phyloP scores from a whole-genome alignment of 2,888 invertebrate genomes.

The Macropis europaea region DNA sequence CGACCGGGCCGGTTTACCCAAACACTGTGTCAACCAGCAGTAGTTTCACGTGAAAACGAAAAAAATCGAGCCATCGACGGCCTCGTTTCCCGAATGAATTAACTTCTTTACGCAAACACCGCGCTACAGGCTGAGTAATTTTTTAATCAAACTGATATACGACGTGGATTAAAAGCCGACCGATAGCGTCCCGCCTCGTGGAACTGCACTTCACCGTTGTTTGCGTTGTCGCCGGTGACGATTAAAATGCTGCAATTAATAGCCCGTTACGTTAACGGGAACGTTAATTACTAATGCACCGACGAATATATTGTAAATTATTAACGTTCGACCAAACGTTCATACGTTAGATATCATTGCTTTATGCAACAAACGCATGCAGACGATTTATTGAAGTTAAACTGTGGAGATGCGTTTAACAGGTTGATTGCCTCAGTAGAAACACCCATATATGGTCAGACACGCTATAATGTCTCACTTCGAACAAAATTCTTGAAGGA shows the following conservation, averaged over 20 bases:
- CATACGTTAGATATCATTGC: too few relatives aligned
- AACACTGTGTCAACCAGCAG: conserved; percentile 8
- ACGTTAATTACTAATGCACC: neutral
- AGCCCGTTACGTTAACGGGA: neutral
- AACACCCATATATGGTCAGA: too few relatives aligned
- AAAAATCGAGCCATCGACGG: neutral
- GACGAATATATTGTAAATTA: neutral
- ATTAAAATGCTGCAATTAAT: neutral
- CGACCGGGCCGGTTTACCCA: neutral
- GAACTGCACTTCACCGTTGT: neutral
- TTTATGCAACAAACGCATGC: too few relatives aligned
- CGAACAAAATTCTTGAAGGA: too few relatives aligned
- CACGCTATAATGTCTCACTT: too few relatives aligned
- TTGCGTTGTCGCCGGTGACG: neutral
- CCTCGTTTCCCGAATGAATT: conserved; percentile 6
- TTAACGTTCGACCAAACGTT: neutral
- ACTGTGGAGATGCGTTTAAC: too few relatives aligned
- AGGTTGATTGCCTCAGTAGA: too few relatives aligned
- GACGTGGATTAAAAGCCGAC: neutral
- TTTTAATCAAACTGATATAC: conserved; percentile 21
- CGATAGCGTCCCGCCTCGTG: neutral
- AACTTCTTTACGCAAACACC: conserved; percentile 17
- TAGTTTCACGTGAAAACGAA: conserved; percentile 1
- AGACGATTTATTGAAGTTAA: too few relatives aligned
- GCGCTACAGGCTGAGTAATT: neutral